A percentile compares a stretch with the other conserved stretches of the same genome.
phyloP scores from a whole-genome alignment of 30 jellyfish, hydroid and myxozoan species.

The Rhopilema esculentum region DNA sequence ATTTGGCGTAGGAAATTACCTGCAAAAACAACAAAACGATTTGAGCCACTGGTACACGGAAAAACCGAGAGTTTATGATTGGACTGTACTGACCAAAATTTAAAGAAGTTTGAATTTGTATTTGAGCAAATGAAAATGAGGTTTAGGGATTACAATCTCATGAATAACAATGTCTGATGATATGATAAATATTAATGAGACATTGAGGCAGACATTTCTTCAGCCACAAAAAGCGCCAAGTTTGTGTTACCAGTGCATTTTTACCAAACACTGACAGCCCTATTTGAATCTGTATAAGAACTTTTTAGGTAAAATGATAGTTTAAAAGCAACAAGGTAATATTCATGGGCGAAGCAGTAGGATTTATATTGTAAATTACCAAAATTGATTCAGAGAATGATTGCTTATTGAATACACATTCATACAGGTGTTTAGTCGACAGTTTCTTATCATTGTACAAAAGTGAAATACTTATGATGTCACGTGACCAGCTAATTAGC shows the following conservation, averaged over 20 bases:
- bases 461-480: too few relatives aligned
- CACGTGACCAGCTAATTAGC: too few relatives aligned
- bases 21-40: background rate
- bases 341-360: too few relatives aligned
- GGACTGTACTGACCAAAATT: background rate
- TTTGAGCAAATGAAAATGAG: background rate
- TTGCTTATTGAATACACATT: too few relatives aligned
- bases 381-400: too few relatives aligned
- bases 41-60: background rate
- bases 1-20: background rate
- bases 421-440: too few relatives aligned
- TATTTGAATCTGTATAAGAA: background rate
- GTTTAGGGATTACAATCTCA: background rate
- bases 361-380: too few relatives aligned
- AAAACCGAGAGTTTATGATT: background rate
- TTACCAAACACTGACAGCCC: background rate
- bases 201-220: background rate
- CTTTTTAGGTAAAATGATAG: too few relatives aligned
- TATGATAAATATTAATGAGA: background rate
- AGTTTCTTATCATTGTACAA: too few relatives aligned
- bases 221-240: background rate
- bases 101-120: background rate
- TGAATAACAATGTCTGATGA: background rate
- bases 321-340: too few relatives aligned
- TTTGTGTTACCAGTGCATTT: background rate